Conservation (phyloP, 2,113 vertebrate genomes). For the Ceyx cyanopectus region DNA sequence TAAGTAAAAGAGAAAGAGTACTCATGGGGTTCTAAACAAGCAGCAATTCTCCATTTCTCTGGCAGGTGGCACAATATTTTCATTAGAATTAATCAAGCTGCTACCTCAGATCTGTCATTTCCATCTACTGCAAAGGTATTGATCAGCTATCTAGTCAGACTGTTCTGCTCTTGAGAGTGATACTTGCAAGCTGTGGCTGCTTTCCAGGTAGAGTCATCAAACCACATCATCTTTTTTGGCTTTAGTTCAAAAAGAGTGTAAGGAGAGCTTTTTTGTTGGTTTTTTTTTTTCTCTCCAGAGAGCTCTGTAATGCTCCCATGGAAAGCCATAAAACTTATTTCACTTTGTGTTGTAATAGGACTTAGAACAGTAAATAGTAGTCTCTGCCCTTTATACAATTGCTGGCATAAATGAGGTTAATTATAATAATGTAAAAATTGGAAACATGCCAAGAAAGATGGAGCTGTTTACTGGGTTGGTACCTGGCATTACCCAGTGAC, state of each 20-base stretch:
- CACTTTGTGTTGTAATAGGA: not conserved
- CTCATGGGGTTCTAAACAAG: fast-evolving
- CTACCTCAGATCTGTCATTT: not conserved
- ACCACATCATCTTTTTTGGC: not conserved
- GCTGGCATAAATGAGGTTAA: not conserved
- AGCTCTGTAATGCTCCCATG: not conserved
- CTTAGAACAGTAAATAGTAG: not conserved
- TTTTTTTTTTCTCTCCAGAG: not conserved
- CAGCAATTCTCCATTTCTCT: not conserved
- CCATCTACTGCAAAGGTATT: not conserved
- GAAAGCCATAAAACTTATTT: not conserved
- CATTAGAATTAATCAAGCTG: not conserved
- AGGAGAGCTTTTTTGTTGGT: not conserved
- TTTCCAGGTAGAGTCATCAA: constrained; percentile 23
- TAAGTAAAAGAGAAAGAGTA: not conserved
- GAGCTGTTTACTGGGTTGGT: not conserved
- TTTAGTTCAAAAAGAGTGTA: not conserved
- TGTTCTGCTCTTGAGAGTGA: not conserved
- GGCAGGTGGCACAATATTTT: not conserved
- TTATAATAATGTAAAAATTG: not conserved
- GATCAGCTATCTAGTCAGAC: not conserved
- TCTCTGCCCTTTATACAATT: not conserved
- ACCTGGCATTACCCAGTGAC: not conserved
- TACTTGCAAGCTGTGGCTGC: not conserved
- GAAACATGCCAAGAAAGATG: not conserved